Conservation (phyloP, 2,888 invertebrate genomes). For the Diplolepis rosae region DNA sequence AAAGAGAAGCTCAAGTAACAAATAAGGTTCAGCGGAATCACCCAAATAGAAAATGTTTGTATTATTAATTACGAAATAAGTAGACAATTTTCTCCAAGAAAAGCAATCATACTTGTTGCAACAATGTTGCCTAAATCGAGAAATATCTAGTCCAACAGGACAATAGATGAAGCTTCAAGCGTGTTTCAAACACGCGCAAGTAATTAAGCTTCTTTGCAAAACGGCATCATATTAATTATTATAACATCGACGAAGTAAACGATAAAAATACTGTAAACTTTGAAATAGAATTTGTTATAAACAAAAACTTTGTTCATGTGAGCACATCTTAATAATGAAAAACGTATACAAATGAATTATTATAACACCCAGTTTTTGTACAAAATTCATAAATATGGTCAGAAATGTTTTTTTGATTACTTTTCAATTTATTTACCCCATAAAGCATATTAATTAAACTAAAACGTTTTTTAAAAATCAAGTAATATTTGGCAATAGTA, state of each 20-base stretch:
- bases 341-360: background rate
- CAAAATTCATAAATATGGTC: background rate
- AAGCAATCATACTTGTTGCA: conserved; percentile 8
- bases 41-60: conserved; percentile 8
- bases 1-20: conserved; percentile 26
- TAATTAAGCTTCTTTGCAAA: conserved; percentile 42
- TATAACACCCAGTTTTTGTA: background rate
- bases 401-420: no score
- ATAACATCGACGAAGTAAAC: conserved; percentile 38
- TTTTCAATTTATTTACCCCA: no score
- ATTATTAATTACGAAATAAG: background rate
- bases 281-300: conserved; percentile 17
- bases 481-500: no score
- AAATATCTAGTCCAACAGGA: conserved; percentile 10
- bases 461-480: no score
- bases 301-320: conserved; percentile 15
- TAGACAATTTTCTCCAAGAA: background rate
- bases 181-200: conserved; percentile 35
- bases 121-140: background rate
- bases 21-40: conserved; percentile 1
- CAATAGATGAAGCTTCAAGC: conserved; percentile 34
- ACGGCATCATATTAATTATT: conserved; percentile 37
- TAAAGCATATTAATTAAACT: no score
- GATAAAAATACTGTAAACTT: conserved; percentile 12
- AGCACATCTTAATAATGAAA: background rate